A percentile compares a stretch with the other conserved stretches of the same genome.
Evolutionary conservation across 2,797 vertebrate genomes (phyloP).

Genomic region (Morelia viridis): DNA sequence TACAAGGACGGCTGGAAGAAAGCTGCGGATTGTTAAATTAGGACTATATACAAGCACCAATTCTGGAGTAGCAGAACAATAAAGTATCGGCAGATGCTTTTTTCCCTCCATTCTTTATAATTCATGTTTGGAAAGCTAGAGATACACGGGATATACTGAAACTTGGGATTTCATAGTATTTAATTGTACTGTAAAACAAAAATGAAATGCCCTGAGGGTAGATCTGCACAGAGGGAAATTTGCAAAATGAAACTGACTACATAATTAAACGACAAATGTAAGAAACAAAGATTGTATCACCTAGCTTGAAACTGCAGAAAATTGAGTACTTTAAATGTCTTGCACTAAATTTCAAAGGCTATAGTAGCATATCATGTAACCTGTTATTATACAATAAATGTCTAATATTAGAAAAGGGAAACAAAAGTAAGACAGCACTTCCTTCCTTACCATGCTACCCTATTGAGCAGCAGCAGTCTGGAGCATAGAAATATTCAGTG

Average conservation of each 20-base stretch:
- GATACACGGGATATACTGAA: neutral
- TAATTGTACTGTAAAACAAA: neutral
- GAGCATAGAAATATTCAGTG: too few species aligned
- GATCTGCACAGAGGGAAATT: neutral
- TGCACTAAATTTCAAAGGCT: neutral
- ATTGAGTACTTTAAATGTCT: neutral
- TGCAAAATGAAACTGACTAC: neutral
- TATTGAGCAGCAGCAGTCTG: neutral
- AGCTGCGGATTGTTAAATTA: neutral
- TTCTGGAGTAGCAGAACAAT: neutral
- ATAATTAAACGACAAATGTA: neutral
- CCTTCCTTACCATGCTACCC: neutral
- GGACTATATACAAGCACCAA: neutral
- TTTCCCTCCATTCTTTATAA: neutral
- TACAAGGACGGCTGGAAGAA: neutral
- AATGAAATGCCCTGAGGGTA: neutral
- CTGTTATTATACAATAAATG: neutral
- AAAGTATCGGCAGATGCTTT: neutral
- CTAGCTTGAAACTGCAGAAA: neutral
- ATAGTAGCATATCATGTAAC: neutral
- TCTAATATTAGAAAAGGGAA: conserved; percentile 29
- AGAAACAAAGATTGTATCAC: neutral
- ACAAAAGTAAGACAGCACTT: conserved; percentile 29
- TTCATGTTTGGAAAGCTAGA: neutral
- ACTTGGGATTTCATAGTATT: neutral